These are phyloP conservation scores for Machimus rusticus DNA, from an alignment of 2,888 invertebrate genomes.

Conservation along the genomic window DNA sequence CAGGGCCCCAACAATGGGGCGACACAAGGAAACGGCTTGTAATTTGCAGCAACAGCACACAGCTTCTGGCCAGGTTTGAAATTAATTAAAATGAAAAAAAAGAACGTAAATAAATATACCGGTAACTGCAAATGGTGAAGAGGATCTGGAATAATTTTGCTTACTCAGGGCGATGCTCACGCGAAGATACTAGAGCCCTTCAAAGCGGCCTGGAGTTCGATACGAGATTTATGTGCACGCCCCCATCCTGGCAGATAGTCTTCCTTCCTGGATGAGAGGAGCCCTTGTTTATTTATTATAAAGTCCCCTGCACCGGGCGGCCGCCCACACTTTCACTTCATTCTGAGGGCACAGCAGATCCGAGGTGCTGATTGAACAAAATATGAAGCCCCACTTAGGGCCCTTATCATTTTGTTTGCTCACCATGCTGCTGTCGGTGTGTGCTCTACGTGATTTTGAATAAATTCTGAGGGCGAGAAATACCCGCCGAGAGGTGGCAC, in stretches of 20 bases:
- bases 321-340: background rate
- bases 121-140: background rate
- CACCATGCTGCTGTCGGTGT: background rate
- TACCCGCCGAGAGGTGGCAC: background rate
- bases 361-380: background rate
- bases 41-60: background rate
- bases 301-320: background rate
- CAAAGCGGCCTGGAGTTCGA: background rate
- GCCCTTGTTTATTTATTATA: slow-evolving; percentile 2
- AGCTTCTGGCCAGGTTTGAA: background rate
- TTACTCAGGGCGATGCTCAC: background rate
- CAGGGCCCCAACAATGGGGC: background rate
- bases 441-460: slow-evolving; percentile 6
- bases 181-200: background rate
- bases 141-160: background rate
- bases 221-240: background rate
- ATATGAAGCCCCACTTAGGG: background rate
- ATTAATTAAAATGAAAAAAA: background rate
- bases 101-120: background rate
- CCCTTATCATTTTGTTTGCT: background rate
- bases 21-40: background rate
- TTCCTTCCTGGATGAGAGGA: background rate
- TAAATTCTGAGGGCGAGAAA: background rate
- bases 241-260: background rate
- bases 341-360: background rate